Conservation (phyloP, 2,888 invertebrate genomes). For the Cantharis rufa region DNA sequence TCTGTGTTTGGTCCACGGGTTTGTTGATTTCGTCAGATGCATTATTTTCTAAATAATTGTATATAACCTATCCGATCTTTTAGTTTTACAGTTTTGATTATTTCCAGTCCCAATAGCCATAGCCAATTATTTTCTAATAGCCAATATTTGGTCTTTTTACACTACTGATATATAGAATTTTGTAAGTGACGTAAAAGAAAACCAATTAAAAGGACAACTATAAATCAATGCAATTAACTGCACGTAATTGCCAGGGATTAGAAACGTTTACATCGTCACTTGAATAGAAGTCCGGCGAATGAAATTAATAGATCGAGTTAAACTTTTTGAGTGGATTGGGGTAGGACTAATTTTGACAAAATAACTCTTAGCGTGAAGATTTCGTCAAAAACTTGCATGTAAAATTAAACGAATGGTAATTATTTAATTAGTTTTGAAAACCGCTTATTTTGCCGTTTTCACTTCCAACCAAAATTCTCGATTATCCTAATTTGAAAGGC, state of each 20-base stretch:
- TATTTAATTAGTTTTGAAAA: background rate
- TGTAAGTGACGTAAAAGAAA: too few species aligned
- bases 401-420: background rate
- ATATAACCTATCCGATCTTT: too few species aligned
- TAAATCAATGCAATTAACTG: background rate
- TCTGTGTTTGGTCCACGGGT: too few species aligned
- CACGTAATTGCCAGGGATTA: background rate
- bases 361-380: background rate
- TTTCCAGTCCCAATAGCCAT: background rate
- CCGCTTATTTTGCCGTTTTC: background rate
- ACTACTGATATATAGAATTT: too few species aligned
- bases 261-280: background rate
- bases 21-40: too few species aligned
- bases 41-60: too few species aligned
- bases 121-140: background rate
- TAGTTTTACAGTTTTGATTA: background rate
- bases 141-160: background rate
- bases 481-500: background rate
- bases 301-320: background rate
- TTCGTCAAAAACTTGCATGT: background rate
- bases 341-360: background rate
- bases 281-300: background rate
- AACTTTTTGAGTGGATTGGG: background rate
- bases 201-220: background rate
- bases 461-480: background rate